phyloP scores from a whole-genome alignment of 2,797 vertebrate species.

The Masticophis lateralis region DNA sequence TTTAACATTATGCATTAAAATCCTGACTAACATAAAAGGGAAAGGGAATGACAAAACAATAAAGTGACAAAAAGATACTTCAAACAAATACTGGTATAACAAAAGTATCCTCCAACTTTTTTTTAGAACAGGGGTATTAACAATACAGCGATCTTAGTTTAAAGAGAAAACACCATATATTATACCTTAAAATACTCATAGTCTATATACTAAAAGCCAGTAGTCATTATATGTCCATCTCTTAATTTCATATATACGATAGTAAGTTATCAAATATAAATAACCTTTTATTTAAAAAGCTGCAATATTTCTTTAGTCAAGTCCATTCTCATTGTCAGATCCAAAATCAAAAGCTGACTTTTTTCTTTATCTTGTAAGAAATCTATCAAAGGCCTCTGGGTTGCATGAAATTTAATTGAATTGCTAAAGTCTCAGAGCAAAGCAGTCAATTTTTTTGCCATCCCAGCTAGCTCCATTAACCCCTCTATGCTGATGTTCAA shows the following conservation, averaged over 20 bases:
- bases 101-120: neutral
- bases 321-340: neutral
- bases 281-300: neutral
- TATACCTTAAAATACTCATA: neutral
- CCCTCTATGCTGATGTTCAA: neutral
- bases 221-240: neutral
- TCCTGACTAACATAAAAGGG: no score
- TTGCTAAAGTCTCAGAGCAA: neutral
- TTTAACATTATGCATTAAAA: neutral
- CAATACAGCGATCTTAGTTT: neutral
- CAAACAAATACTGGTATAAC: neutral
- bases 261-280: neutral
- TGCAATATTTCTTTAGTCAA: neutral
- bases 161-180: neutral
- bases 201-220: neutral
- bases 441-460: neutral
- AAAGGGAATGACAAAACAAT: neutral
- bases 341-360: neutral
- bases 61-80: neutral
- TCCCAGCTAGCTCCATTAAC: neutral
- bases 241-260: neutral
- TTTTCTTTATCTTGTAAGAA: neutral
- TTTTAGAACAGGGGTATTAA: neutral
- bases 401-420: neutral
- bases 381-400: neutral